Evolutionary conservation across 2,888 invertebrate genomes (phyloP).

Genomic region (Latheticus oryzae): DNA sequence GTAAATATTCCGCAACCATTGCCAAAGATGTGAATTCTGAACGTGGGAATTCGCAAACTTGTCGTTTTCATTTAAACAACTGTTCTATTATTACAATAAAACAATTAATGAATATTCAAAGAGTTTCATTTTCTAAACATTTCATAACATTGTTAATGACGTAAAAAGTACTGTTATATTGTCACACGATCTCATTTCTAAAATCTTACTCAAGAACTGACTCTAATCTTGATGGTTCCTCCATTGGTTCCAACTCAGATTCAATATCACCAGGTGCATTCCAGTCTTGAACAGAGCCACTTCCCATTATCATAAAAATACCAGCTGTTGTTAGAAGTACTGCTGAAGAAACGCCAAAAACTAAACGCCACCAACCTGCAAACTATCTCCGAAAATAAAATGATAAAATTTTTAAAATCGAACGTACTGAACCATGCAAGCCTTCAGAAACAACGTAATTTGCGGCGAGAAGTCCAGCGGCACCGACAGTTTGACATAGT

Average conservation of each 20-base stretch:
- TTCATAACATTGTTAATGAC: conserved; percentile 31
- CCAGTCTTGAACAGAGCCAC: conserved; percentile 72
- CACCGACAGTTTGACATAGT: conserved; percentile 69
- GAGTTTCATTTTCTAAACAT: conserved; percentile 46
- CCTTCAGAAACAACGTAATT: conserved; percentile 72
- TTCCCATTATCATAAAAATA: conserved; percentile 70
- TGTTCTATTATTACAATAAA: conserved; percentile 47
- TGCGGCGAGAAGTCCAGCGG: conserved; percentile 69
- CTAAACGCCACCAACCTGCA: conserved; percentile 71
- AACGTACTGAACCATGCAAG: conserved; percentile 68
- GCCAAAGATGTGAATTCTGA: conserved; percentile 56
- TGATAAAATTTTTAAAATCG: not conserved
- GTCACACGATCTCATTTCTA: conserved; percentile 35
- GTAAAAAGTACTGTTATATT: conserved; percentile 20
- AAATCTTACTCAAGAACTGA: conserved; percentile 60
- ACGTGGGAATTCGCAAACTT: conserved; percentile 45
- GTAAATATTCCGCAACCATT: conserved; percentile 53
- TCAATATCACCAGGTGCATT: conserved; percentile 63
- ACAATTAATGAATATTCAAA: conserved; percentile 46
- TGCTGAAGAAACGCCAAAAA: conserved; percentile 71
- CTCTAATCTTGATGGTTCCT: conserved; percentile 62
- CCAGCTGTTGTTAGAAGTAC: conserved; percentile 69
- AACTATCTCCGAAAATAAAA: conserved; percentile 60
- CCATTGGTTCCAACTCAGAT: conserved; percentile 59
- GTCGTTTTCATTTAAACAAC: conserved; percentile 37